Evolutionary conservation across 2,888 invertebrate genomes (phyloP), one percentile per base, ranked within the genome.

Genomic region (Corbicula japonica): DNA sequence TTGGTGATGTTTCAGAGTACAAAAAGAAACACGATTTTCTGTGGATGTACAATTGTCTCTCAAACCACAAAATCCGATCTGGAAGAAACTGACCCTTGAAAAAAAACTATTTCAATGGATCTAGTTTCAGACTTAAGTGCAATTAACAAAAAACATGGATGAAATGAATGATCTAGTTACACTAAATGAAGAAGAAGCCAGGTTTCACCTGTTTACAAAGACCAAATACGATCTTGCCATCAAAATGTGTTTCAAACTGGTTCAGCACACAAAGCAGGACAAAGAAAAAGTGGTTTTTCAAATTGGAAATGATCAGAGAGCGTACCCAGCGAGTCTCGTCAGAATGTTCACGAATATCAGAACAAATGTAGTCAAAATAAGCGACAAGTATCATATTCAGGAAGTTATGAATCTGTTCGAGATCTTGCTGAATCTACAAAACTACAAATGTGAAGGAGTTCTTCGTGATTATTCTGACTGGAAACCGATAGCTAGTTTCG

Each of bases 1-100:
- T 62, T 30, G 61, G 61, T 26, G 54, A 54, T 1, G n/a, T 54
- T 12, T 32, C 54, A 5, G 28, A 62, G 41, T 28, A 32, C n/a
- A 62, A 62, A 32, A 62, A 62, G 62, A 62, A 62, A 30, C 62
- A 62, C 18, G 62, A 46, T 32, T 46, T n/a, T 62, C 30, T 62
- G 23, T 62, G 62, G 62, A 62, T 62, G 62, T 62, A 46, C 30
- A 62, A 62, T 41, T 46, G 46, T 32, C 12, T 62, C 3, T 23
- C 21, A 8, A 44, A 30, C 21, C 46, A 62, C n/a, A 15, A 23
- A 15, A 26, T 62, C 1, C 28, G 62, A n/a, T n/a, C 21, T 32
- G 46, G 62, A 2, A 46, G 48, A 35, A 35, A 58, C 4, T 58
- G 21, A 58, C 2, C 6, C n/a, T 2, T 5, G 52, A 28, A 12